Base-by-base conservation (phyloP, 37 sponge, comb jelly and placozoan species). In the Halisarca cf. caerulea region DNA sequence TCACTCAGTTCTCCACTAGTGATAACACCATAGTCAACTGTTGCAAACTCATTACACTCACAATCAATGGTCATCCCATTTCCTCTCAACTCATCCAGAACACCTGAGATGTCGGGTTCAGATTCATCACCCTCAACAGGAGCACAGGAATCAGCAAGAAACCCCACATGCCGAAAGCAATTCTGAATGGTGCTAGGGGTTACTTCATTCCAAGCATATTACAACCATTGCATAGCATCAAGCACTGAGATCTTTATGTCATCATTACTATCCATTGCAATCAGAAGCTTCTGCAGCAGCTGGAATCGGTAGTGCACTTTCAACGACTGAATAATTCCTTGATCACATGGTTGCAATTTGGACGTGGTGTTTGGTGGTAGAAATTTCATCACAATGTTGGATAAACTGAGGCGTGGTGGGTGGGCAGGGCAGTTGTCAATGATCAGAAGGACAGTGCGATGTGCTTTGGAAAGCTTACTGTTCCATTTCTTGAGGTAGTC, bases 381-480 rank as follows among this genome's bases (percentile, higher is more conserved):
- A 32, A 73, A 72, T 40, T 72, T 68, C 5, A 83, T 25, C 1
- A 7, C 60, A 28, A 59, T 41, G 33, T 79, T 79, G 37, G 58
- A 81, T 9, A 40, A 59, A 2, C 18, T 20, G 9, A 41, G 23
- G 43, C 18, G 40, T 41, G 17, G 37, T 69, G 70, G 54, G 74
- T 74, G 85, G 18, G 78, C 85, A 71, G 78, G 7, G 53, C 60
- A 84, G 78, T 84, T 84, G 33, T 84, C 85, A n/a, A 84, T 36
- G 38, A 84, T 54, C 27, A 84, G 71, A 28, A 74, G 27, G 24
- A 51, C 21, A 33, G 7, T 25, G 23, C 85, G 17, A 2, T 57
- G 38, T 73, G 2, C 25, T 57, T n/a, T 72, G 20, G 20, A 30
- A 37, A 84, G n/a, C 17, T 6, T 39, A 2, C 25, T 6, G 18